Conservation (phyloP, 2,113 vertebrate species). For the Oreochromis tanganicae region DNA sequence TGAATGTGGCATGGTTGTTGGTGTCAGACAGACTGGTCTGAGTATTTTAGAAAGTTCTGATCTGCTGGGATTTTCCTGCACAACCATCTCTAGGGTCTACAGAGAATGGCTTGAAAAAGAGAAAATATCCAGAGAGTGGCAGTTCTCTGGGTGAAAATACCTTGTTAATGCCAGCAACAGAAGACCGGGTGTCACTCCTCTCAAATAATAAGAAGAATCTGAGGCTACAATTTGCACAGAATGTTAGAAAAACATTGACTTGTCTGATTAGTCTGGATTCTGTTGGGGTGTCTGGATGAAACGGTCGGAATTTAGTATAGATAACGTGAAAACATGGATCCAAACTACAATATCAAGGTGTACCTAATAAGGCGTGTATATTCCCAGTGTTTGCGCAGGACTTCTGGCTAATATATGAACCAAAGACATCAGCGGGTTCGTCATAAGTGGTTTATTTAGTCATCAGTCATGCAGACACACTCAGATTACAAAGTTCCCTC, state of each 20-base stretch:
- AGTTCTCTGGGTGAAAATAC: not conserved
- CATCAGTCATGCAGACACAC: not conserved
- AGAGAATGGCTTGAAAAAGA: not conserved
- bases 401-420: not conserved
- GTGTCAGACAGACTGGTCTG: not conserved
- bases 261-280: not conserved
- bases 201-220: not conserved
- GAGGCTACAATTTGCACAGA: not conserved
- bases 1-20: not conserved
- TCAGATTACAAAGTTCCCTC: not conserved
- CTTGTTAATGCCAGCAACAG: not conserved
- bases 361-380: not conserved
- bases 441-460: not conserved
- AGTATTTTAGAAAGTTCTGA: not conserved
- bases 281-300: not conserved
- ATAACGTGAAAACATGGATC: not conserved
- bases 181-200: not conserved
- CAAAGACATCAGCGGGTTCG: not conserved
- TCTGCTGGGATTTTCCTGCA: not conserved
- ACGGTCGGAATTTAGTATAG: not conserved
- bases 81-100: not conserved
- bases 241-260: not conserved
- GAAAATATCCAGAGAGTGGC: not conserved
- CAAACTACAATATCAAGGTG: not conserved
- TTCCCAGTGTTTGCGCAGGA: not conserved